A percentile compares a stretch with the other conserved stretches of the same genome.
Conservation (phyloP, 92 coral and sea anemone genomes). For the Plumapathes pennacea region DNA sequence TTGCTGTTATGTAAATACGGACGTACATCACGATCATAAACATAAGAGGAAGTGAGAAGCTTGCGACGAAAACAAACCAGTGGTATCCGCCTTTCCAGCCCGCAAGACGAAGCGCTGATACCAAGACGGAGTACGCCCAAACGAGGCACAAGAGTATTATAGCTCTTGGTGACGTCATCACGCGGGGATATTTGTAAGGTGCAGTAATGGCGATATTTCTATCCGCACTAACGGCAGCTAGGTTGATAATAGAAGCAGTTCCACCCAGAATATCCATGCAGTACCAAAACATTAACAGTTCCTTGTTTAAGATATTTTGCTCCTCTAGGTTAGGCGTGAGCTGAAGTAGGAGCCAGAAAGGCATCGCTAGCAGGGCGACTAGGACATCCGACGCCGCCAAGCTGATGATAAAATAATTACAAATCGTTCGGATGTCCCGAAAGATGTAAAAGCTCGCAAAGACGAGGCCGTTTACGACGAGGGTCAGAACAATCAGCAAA, state of each 20-base stretch:
- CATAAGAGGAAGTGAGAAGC: slow-evolving; percentile 70
- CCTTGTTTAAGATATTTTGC: slow-evolving; percentile 11
- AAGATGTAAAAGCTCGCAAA: slow-evolving; percentile 88
- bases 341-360: slow-evolving; percentile 79
- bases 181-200: slow-evolving; percentile 79
- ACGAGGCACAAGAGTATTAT: slow-evolving; percentile 57
- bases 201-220: slow-evolving; percentile 89
- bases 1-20: slow-evolving; percentile 84
- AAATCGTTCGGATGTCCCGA: slow-evolving; percentile 87
- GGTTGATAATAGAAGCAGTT: slow-evolving; percentile 77
- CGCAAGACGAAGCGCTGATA: slow-evolving; percentile 58
- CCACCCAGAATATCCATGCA: slow-evolving; percentile 78
- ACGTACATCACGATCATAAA: slow-evolving; percentile 84
- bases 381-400: slow-evolving; percentile 83
- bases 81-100: slow-evolving; percentile 41
- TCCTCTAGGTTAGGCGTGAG: slow-evolving; percentile 50
- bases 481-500: slow-evolving; percentile 71
- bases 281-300: slow-evolving; percentile 49
- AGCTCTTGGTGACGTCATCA: slow-evolving; percentile 80
- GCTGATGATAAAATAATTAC: slow-evolving; percentile 89
- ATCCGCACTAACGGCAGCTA: slow-evolving; percentile 89
- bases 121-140: slow-evolving; percentile 73
- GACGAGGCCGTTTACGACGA: slow-evolving; percentile 80
- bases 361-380: slow-evolving; percentile 83
- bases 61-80: slow-evolving; percentile 57